A percentile compares a stretch with the other conserved stretches of the same genome.
Conservation (phyloP, 2,888 invertebrate species). For the Cheilosia scutellata region DNA sequence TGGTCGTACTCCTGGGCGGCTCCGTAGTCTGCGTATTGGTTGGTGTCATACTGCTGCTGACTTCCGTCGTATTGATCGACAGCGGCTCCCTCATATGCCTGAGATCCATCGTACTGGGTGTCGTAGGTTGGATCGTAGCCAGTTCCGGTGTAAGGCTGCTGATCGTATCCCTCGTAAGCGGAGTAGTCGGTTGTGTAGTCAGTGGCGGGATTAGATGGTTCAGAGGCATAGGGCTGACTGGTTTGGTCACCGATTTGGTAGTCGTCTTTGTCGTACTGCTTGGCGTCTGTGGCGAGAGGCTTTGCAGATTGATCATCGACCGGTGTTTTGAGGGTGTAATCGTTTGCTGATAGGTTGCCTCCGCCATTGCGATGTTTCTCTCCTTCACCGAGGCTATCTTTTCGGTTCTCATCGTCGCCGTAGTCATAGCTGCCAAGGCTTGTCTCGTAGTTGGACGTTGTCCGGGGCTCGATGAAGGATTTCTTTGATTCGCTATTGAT, state of each 20-base stretch:
- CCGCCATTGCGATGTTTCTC: slow-evolving; percentile 80
- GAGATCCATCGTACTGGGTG: slow-evolving; percentile 77
- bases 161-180: slow-evolving; percentile 81
- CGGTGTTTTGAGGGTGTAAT: slow-evolving; percentile 76
- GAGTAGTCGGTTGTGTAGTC: slow-evolving; percentile 81
- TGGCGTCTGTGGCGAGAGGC: slow-evolving; percentile 61
- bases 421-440: slow-evolving; percentile 77
- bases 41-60: slow-evolving; percentile 69
- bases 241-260: slow-evolving; percentile 71
- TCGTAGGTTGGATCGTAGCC: slow-evolving; percentile 81
- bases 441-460: slow-evolving; percentile 62
- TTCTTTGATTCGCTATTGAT: slow-evolving; percentile 76
- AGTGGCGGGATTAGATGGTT: slow-evolving; percentile 71
- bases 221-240: slow-evolving; percentile 76
- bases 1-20: slow-evolving; percentile 70
- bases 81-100: slow-evolving; percentile 76
- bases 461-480: slow-evolving; percentile 69
- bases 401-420: slow-evolving; percentile 83
- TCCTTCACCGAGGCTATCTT: slow-evolving; percentile 83
- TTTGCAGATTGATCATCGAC: slow-evolving; percentile 69
- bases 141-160: slow-evolving; percentile 81
- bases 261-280: slow-evolving; percentile 63
- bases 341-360: slow-evolving; percentile 60
- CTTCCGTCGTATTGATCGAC: slow-evolving; percentile 70
- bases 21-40: slow-evolving; percentile 77